Percentiles rank a stretch among this genome's conserved stretches.
Evolutionary conservation across 2,113 vertebrate genomes (phyloP).

Genomic region (Micromys minutus): DNA sequence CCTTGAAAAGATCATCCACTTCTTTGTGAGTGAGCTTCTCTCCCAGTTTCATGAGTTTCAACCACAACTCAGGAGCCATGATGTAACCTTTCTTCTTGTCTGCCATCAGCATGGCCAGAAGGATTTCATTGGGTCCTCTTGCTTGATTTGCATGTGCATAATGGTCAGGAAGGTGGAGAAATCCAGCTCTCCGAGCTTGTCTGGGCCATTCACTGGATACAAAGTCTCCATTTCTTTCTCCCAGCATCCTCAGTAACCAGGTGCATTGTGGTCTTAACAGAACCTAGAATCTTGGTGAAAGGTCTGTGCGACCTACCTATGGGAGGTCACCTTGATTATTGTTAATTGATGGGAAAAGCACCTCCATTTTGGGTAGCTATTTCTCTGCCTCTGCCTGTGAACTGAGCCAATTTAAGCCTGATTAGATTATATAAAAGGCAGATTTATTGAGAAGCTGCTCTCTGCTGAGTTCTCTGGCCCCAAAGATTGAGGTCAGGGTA

Average conservation of each 20-base stretch:
- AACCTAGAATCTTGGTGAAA: not conserved
- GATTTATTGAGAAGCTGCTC: too few species aligned
- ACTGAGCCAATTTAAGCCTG: too few species aligned
- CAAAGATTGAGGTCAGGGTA: too few species aligned
- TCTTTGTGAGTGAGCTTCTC: constrained; percentile 95
- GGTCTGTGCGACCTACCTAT: not conserved
- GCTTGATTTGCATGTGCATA: constrained; percentile 94
- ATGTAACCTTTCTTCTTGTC: constrained; percentile 93
- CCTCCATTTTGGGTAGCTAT: too few species aligned
- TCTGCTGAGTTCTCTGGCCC: too few species aligned
- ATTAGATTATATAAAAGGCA: too few species aligned
- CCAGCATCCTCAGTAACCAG: not conserved
- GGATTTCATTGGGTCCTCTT: constrained; percentile 95
- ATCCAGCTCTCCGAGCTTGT: constrained; percentile 91
- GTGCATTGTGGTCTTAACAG: not conserved
- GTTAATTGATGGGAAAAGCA: too few species aligned
- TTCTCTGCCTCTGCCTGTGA: too few species aligned
- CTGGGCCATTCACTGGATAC: constrained; percentile 55
- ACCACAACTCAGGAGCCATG: constrained; percentile 87
- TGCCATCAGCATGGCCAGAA: constrained; percentile 92
- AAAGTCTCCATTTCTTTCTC: not conserved
- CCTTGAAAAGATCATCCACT: constrained; percentile 94
- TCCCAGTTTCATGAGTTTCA: constrained; percentile 93
- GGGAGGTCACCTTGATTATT: not conserved
- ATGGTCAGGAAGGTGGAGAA: constrained; percentile 97